Evolutionary conservation across 2,797 vertebrate genomes (phyloP), one percentile per base, ranked within the genome.

Genomic region (Xerus rutilus): DNA sequence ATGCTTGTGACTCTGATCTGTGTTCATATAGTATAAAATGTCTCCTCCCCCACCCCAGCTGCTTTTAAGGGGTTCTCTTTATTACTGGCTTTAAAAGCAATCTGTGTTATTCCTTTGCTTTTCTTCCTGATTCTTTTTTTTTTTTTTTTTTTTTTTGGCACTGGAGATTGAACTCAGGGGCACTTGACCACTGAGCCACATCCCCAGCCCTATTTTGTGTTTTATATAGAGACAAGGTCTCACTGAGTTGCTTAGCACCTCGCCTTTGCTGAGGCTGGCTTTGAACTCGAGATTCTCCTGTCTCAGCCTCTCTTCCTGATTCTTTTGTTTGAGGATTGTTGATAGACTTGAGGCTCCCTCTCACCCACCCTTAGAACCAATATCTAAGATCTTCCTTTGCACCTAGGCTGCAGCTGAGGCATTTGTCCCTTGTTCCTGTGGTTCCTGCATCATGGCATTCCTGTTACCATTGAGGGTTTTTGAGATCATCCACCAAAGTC

Each of bases 371-470:
- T 35, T n/a, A 32, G n/a, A 69, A 23, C 59, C 72, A 49, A 25
- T 9, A 13, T 65, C 64, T 32, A 65, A 62, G 59, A 11, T 11
- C 59, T 25, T 62, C 59, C 59, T 62, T 62, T 62, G 28, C 64
- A 65, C 28, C 30, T 5, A 32, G 28, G 28, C 28, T 7, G 35
- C n/a, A 35, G n/a, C 85, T 3, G 13, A 73, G 49, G 25, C 43
- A 1, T 6, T 18, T 9, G n/a, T 17, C n/a, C 54, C 3, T 9
- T 5, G 1, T 13, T n/a, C 52, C 10, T 30, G 7, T 62, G 54
- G 43, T 23, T n/a, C 70, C 70, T 25, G 28, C 32, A 4, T 7
- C 25, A 8, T 9, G 32, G 12, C 12, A 14, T 47, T 45, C 32
- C n/a, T 10, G 43, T 49, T 25, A 10, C 18, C 67, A 14, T 0